These are phyloP conservation scores for Stomatorhinus walkeri DNA, from an alignment of 2,797 vertebrate genomes.

Conservation along the genomic window DNA sequence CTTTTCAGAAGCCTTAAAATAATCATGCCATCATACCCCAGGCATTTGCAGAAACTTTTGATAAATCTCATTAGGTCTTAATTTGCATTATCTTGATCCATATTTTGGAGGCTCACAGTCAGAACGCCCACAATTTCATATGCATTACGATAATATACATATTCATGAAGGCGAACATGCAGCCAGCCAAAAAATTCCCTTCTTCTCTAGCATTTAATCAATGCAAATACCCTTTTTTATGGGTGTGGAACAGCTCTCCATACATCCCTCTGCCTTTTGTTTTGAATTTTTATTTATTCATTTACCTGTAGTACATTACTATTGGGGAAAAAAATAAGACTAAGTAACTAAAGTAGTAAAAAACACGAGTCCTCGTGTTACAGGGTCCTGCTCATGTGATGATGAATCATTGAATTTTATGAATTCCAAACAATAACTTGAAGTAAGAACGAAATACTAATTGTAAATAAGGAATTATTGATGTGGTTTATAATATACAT, in stretches of 20 bases:
- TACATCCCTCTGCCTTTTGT: not conserved
- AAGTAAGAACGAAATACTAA: not conserved
- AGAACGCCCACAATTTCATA: conserved; percentile 17
- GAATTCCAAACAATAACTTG: not conserved
- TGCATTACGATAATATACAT: conserved; percentile 6
- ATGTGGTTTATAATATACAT: not conserved
- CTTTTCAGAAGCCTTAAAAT: conserved; percentile 6
- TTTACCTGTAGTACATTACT: not conserved
- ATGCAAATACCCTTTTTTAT: not conserved
- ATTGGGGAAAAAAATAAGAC: not conserved
- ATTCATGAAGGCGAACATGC: conserved; percentile 10
- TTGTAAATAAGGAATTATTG: not conserved
- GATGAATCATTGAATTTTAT: not conserved
- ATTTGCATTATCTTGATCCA: conserved; percentile 16
- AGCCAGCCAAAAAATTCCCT: not conserved
- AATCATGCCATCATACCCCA: conserved; percentile 10
- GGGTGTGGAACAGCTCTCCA: not conserved
- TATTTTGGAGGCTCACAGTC: not conserved
- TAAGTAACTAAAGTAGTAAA: not conserved
- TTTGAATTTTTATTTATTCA: not conserved
- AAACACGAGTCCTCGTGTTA: not conserved
- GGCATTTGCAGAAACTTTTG: conserved; percentile 15
- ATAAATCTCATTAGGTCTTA: conserved; percentile 17
- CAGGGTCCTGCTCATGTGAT: not conserved
- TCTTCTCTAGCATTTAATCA: not conserved